Evolutionary conservation across 2,888 invertebrate species (phyloP), one percentile per base, ranked within the genome.

Genomic region (Lasioglossum calceatum): DNA sequence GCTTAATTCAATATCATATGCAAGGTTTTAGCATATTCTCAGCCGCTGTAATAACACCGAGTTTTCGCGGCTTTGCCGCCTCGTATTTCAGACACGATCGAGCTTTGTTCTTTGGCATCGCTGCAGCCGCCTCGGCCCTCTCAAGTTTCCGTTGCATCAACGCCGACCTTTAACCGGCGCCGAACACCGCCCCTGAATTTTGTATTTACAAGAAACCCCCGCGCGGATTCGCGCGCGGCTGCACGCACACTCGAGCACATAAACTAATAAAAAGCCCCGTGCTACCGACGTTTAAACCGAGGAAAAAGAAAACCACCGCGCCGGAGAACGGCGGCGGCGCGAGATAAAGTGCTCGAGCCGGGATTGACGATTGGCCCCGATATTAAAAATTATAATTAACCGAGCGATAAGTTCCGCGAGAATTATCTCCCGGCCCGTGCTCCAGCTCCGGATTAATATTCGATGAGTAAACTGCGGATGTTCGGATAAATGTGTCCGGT

Each of bases 331-430:
- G 14, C 2, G 14, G 44, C 1, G 64, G 8, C 85, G 47, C 12
- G 44, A 67, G n/a, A 58, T 85, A 61, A 85, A 78, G 61, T 74
- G 36, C 44, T 39, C 36, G 8, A 2, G 74, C 67, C 47, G 78
- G 19, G 79, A 74, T 58, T 71, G 27, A 27, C 71, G 85, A 85
- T 78, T 44, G 47, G 16, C 27, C 75, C 47, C 42, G 71, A 79
- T 85, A 85, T 79, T 79, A 79, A 85, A 85, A 85, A 86, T 85
- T 67, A 73, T 85, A 86, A 85, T 86, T 67, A 85, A 85, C 74
- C 42, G 19, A 16, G 36, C 61, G 75, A 76, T 79, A 61, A 79
- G 64, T 79, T 32, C 27, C 75, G 76, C 54, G 64, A 85, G 64
- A 85, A 76, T 79, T 72, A 79, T 86, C 64, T 79, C 44, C 8